Evolutionary conservation across 2,797 vertebrate genomes (phyloP).

Genomic region (Anisognathus igniventris): DNA sequence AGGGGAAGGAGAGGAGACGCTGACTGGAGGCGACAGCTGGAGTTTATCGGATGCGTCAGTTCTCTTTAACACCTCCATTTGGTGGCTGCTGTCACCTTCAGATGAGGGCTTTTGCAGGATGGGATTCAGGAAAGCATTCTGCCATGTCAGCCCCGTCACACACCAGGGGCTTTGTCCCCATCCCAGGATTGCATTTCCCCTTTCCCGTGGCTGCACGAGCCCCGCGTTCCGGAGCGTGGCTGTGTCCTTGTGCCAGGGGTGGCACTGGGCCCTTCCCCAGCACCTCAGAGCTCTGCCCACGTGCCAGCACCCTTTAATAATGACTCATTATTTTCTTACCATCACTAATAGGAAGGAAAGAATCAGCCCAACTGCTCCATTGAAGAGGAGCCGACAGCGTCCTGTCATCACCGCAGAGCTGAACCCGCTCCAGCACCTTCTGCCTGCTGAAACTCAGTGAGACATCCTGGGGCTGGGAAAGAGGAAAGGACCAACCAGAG

Average conservation of each 20-base stretch:
- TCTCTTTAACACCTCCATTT: constrained; percentile 47
- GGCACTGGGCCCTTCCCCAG: neutral
- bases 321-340: neutral
- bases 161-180: neutral
- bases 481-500: neutral
- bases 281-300: neutral
- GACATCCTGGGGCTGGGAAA: neutral
- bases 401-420: neutral
- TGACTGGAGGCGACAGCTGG: constrained; percentile 54
- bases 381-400: neutral
- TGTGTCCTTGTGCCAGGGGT: neutral
- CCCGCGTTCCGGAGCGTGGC: rapidly evolving
- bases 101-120: neutral
- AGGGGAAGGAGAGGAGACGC: neutral
- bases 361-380: neutral
- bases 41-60: constrained; percentile 36
- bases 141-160: neutral
- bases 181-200: neutral
- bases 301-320: neutral
- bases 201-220: rapidly evolving
- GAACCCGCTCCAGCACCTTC: neutral
- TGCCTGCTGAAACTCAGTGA: neutral
- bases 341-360: neutral
- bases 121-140: neutral
- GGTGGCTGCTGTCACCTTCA: constrained; percentile 53